phyloP scores from a whole-genome alignment of 2,113 vertebrate species.

The Melozone crissalis region DNA sequence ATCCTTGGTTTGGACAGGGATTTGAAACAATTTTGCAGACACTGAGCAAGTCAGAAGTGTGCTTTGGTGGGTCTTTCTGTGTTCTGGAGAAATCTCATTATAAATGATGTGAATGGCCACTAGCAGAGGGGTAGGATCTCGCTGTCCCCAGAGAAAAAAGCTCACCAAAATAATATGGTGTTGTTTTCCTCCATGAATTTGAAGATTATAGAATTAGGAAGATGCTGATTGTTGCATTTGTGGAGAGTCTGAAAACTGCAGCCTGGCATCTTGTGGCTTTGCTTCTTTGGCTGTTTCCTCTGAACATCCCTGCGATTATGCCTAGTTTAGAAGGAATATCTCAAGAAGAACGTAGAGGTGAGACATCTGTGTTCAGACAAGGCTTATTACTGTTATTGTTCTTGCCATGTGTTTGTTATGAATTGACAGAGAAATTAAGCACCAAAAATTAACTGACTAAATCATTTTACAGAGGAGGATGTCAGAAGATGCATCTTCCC shows the following conservation, averaged over 20 bases:
- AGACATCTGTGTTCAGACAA: background rate
- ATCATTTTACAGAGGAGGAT: background rate
- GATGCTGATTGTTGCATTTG: background rate
- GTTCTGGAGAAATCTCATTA: background rate
- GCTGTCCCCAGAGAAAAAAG: background rate
- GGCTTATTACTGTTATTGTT: background rate
- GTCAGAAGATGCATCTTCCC: background rate
- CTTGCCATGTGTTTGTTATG: background rate
- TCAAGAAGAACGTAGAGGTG: background rate
- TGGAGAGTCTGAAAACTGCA: background rate
- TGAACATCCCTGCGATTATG: background rate
- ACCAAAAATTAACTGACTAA: background rate
- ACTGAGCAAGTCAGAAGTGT: background rate
- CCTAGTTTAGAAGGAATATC: background rate
- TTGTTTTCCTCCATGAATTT: background rate
- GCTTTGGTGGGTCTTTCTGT: background rate
- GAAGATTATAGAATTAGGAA: background rate
- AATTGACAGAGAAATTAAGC: background rate
- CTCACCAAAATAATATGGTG: accelerated
- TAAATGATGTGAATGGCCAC: background rate
- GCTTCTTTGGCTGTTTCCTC: background rate
- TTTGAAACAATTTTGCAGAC: background rate
- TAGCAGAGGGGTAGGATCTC: background rate
- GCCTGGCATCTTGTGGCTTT: background rate
- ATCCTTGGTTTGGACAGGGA: background rate